Evolutionary conservation across 2,888 invertebrate species (phyloP).

Genomic region (Lypha dubia): DNA sequence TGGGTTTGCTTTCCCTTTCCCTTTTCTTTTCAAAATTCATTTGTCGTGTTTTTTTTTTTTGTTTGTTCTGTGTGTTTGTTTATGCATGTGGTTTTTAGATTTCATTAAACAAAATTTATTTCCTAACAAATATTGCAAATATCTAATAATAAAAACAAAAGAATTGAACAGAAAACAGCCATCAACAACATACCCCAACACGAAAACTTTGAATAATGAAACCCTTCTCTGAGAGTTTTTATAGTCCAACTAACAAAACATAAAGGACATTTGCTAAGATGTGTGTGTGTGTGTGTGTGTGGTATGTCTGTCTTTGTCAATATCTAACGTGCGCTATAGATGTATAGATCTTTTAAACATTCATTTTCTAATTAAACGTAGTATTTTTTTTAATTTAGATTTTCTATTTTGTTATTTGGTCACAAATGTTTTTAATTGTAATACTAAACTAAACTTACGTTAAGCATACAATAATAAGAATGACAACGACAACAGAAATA

Average conservation of each 20-base stretch:
- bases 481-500: constrained; percentile 21
- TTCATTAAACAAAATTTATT: constrained; percentile 60
- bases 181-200: not conserved
- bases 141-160: constrained; percentile 55
- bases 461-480: constrained; percentile 42
- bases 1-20: not conserved
- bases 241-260: not conserved
- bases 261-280: constrained; percentile 19
- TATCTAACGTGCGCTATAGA: constrained; percentile 53
- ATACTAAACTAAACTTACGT: constrained; percentile 72
- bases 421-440: constrained; percentile 76
- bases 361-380: constrained; percentile 68
- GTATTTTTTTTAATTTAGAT: constrained; percentile 20
- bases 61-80: constrained; percentile 36
- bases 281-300: too few relatives aligned
- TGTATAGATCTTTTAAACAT: constrained; percentile 51
- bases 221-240: constrained; percentile 12
- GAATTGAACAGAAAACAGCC: constrained; percentile 11
- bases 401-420: constrained; percentile 60
- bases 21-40: too few relatives aligned
- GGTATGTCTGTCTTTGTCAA: too few relatives aligned
- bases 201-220: constrained; percentile 11
- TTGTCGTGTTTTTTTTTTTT: too few relatives aligned
- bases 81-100: constrained; percentile 46
- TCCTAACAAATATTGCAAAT: constrained; percentile 64